phyloP scores from a whole-genome alignment of 2,113 vertebrate species.

The Pongo abelii region DNA sequence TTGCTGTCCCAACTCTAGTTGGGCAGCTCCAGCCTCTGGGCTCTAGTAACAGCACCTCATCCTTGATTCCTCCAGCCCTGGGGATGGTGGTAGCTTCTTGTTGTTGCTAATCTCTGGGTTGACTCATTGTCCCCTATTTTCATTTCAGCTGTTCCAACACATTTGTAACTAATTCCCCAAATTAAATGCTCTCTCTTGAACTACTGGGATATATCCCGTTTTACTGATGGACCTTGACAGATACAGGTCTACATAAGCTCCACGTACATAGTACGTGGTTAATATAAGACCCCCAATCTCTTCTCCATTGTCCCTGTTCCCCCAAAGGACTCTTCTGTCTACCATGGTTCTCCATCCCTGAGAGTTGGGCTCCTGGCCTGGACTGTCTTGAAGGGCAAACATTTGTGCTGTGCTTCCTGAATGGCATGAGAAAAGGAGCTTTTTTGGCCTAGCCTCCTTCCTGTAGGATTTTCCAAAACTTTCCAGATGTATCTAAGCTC shows the following conservation, averaged over 20 bases:
- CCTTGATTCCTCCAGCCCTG: background rate
- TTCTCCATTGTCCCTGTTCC: background rate
- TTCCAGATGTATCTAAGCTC: slow-evolving; percentile 76
- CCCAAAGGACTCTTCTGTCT: background rate
- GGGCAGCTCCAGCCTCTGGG: background rate
- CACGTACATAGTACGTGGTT: background rate
- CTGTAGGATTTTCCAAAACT: slow-evolving; percentile 77
- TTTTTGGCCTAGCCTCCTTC: slow-evolving; percentile 65
- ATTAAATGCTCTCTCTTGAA: slow-evolving; percentile 45
- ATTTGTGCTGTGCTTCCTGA: slow-evolving; percentile 63
- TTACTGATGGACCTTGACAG: slow-evolving; percentile 32
- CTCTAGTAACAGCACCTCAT: background rate
- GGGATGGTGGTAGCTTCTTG: background rate
- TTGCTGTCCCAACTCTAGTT: background rate
- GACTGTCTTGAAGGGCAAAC: slow-evolving; percentile 54
- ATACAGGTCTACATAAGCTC: background rate
- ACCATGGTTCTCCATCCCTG: background rate
- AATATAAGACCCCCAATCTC: background rate
- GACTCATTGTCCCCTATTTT: background rate
- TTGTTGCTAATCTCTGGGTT: slow-evolving; percentile 16
- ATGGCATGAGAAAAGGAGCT: slow-evolving; percentile 69
- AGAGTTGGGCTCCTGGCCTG: background rate
- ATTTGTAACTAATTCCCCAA: slow-evolving; percentile 1
- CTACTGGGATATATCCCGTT: background rate
- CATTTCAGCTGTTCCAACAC: background rate